These are phyloP conservation scores for Amblyornis subalaris DNA, from an alignment of 2,113 vertebrate species.

Conservation along the genomic window DNA sequence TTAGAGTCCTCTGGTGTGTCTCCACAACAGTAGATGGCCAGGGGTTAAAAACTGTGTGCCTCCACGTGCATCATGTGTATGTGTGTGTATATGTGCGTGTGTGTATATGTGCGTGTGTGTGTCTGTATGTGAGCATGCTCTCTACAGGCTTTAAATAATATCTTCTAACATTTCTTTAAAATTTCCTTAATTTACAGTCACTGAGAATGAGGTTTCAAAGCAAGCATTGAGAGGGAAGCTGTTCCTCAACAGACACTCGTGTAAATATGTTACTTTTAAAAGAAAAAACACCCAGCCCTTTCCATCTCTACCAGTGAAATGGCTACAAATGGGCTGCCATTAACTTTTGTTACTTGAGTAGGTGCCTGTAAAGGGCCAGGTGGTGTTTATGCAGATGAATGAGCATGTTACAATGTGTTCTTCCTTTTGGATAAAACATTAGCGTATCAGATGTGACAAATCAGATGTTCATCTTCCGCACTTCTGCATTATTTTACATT, in stretches of 20 bases:
- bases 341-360: constrained; percentile 89
- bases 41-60: neutral
- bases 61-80: neutral
- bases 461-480: constrained; percentile 94
- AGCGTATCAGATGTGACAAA: constrained; percentile 99
- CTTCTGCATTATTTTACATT: constrained; percentile 84
- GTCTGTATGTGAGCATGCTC: neutral
- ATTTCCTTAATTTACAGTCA: neutral
- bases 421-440: constrained; percentile 99
- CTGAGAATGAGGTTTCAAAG: neutral
- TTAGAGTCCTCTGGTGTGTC: neutral
- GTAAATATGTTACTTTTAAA: constrained; percentile 62
- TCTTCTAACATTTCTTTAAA: neutral
- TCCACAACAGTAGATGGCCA: neutral
- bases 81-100: rapidly evolving
- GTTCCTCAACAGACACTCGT: neutral
- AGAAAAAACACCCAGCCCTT: neutral
- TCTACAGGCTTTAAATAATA: neutral
- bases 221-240: neutral
- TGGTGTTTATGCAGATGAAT: constrained; percentile 99
- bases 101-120: neutral
- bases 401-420: constrained; percentile 95
- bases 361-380: constrained; percentile 91
- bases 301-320: constrained; percentile 69
- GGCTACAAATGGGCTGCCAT: constrained; percentile 72